Evolutionary conservation across 2,113 vertebrate species (phyloP), one percentile per base, ranked within the genome.

Genomic region (Poeciliopsis turrubarensis): DNA sequence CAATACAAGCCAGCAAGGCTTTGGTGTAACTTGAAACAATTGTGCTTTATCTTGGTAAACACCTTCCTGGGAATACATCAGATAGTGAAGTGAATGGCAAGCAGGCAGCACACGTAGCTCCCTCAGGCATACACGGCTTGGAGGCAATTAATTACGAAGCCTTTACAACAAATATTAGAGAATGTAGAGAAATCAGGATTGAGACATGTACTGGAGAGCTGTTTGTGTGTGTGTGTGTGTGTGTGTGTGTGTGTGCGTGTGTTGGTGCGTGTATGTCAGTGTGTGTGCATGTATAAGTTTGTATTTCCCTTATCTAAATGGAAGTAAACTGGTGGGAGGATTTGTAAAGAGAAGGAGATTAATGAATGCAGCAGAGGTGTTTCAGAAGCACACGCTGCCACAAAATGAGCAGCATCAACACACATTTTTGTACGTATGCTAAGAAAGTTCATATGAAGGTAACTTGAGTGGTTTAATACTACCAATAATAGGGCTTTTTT

Each of bases 341-440:
- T 71, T 61, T 61, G 68, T 73, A 68, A 86, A 88, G 88, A 89
- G 79, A 89, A 84, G 82, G 70, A 82, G 73, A 87, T 82, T 68
- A 76, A 82, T 87, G 82, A 88, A 92, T 89, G 65, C 75, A 87
- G 29, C 31, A 37, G 30, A 19, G 31, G 62, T 68, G 62, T 44
- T 31, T 41, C 39, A 65, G 65, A 12, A 32, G 29, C 25, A 26
- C 68, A 34, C 12, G 25, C 47, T 57, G 32, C 25, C 51, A 66
- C 1, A 0, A 14, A 60, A 41, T 41, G 41, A 68, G 29, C 44
- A 25, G 10, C 67, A 22, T 25, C 13, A 31, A 5, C 65, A 54
- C 26, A 27, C 68, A 17, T 75, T 29, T 57, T 60, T 44, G 69
- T 27, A 32, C 37, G 6, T 74, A 1, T 31, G 67, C 34, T 37